Percentiles rank a stretch among this genome's conserved stretches.
phyloP scores from a whole-genome alignment of 2,113 vertebrate genomes.

The Psammodynastes pulverulentus region DNA sequence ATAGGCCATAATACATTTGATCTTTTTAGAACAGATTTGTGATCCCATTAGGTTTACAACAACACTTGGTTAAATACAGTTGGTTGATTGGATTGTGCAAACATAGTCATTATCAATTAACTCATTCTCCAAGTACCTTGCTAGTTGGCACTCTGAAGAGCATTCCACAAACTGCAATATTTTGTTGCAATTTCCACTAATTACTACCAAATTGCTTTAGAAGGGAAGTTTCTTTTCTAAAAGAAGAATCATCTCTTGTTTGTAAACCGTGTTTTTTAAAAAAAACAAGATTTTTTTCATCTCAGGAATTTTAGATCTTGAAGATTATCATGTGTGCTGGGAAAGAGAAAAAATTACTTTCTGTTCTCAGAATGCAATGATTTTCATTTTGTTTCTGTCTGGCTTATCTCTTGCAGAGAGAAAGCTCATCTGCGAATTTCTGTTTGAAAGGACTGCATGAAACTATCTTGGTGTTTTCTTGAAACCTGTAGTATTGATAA shows the following conservation, averaged over 20 bases:
- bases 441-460: background rate
- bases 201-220: background rate
- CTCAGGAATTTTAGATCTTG: background rate
- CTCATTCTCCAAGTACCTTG: background rate
- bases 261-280: constrained; percentile 11
- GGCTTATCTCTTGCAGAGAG: background rate
- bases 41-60: background rate
- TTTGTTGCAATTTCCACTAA: background rate
- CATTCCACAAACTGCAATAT: background rate
- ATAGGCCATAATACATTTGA: background rate
- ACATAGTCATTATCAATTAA: background rate
- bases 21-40: background rate
- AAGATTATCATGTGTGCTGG: background rate
- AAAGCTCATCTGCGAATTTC: background rate
- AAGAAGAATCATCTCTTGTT: background rate
- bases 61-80: background rate
- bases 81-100: background rate
- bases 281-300: background rate
- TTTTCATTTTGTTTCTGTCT: background rate
- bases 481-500: background rate
- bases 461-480: background rate
- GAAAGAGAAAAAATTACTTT: background rate
- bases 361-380: background rate
- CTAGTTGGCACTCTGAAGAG: background rate
- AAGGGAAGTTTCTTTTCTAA: background rate